These are phyloP conservation scores for Etia nguti DNA, from an alignment of 2,113 vertebrate species.

Conservation along the genomic window DNA sequence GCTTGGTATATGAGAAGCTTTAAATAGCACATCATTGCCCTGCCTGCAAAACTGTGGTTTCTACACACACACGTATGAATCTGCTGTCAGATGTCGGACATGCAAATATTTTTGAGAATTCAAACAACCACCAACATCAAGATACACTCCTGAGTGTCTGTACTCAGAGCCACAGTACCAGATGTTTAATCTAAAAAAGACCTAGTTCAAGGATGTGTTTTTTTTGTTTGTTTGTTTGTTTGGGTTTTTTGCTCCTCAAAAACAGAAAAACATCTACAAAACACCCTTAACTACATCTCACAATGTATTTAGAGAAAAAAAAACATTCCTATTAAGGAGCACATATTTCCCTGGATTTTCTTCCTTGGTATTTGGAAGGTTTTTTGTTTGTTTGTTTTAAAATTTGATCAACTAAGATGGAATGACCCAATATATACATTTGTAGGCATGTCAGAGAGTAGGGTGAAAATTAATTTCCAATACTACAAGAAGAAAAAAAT, in stretches of 20 bases:
- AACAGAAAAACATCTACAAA: background rate
- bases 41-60: background rate
- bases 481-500: background rate
- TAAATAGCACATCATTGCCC: background rate
- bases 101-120: background rate
- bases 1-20: background rate
- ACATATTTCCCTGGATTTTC: background rate
- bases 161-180: background rate
- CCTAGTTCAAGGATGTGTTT: background rate
- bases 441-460: background rate
- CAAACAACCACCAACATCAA: background rate
- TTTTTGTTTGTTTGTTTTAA: background rate
- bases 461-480: background rate
- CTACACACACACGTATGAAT: background rate
- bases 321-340: background rate
- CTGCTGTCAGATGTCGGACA: background rate
- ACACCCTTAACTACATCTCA: background rate
- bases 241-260: background rate
- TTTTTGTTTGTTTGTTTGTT: background rate
- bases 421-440: no score
- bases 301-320: background rate
- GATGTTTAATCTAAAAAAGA: background rate
- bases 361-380: background rate
- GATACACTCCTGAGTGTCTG: background rate
- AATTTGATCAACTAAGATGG: background rate